A percentile compares a stretch with the other conserved stretches of the same genome.
These are phyloP conservation scores for Mormyrus iriodes DNA, from an alignment of 2,113 vertebrate genomes.

Conservation along the genomic window DNA sequence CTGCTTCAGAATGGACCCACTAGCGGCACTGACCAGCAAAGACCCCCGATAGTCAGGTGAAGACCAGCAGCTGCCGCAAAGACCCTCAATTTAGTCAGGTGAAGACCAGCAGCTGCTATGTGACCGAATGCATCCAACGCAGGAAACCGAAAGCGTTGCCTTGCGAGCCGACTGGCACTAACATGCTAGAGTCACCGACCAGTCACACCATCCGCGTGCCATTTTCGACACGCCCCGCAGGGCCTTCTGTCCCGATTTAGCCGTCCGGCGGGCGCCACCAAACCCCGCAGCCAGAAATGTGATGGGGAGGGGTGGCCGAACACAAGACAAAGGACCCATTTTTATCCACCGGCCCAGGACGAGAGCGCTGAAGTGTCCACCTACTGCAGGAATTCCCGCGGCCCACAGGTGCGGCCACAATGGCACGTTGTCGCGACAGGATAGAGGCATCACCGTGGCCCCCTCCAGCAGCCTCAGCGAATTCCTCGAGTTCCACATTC, in stretches of 20 bases:
- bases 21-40: not conserved
- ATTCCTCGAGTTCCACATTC: not conserved
- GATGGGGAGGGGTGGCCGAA: not conserved
- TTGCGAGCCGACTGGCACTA: not conserved
- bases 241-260: not conserved
- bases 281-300: not conserved
- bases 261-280: not conserved
- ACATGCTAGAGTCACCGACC: not conserved
- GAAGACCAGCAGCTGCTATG: too few relatives aligned
- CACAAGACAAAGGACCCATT: not conserved
- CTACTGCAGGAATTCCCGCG: conserved; percentile 2
- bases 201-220: not conserved
- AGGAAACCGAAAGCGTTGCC: too few relatives aligned
- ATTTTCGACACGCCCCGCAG: not conserved
- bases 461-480: not conserved
- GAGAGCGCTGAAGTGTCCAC: not conserved
- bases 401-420: conserved; percentile 8
- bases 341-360: not conserved
- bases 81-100: too few relatives aligned
- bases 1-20: not conserved
- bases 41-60: not conserved
- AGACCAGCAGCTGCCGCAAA: not conserved
- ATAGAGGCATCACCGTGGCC: not conserved
- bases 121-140: not conserved
- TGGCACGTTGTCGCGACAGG: not conserved